These are phyloP conservation scores for Dolichallabes microphthalmus DNA, from an alignment of 2,113 vertebrate genomes.

Conservation along the genomic window DNA sequence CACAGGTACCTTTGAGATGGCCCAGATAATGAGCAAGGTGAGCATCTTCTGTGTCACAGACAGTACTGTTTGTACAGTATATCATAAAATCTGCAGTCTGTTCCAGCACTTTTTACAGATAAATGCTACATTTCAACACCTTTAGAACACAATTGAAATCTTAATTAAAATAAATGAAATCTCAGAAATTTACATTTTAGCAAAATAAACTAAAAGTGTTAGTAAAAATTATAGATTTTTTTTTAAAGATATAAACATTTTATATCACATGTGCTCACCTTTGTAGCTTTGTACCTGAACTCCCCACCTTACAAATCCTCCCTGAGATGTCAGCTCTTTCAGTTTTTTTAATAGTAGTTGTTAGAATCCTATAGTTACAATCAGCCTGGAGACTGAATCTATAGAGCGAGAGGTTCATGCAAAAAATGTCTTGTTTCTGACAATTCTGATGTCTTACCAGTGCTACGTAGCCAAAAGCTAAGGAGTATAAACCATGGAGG, in stretches of 20 bases:
- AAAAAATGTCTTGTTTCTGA: too few species aligned
- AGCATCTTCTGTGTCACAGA: slow-evolving; percentile 43
- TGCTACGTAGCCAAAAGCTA: too few species aligned
- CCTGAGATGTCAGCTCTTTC: neutral
- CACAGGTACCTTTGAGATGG: slow-evolving; percentile 98
- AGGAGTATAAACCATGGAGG: too few species aligned
- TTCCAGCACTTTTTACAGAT: neutral
- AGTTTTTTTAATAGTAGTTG: neutral
- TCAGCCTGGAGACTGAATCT: neutral
- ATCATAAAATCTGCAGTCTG: neutral
- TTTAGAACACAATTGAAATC: neutral
- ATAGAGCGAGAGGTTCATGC: neutral
- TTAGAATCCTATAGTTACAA: neutral
- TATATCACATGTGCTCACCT: neutral
- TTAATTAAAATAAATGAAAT: neutral
- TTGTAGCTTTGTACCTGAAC: neutral
- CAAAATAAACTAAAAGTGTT: neutral
- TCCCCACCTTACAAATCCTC: neutral
- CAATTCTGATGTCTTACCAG: too few species aligned
- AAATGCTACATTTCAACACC: neutral
- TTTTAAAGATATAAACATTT: neutral
- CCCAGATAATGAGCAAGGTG: slow-evolving; percentile 89
- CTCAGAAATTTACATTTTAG: neutral
- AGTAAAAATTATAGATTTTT: neutral
- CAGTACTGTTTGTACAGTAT: neutral